These are phyloP conservation scores for Sapajus apella DNA, from an alignment of 2,113 vertebrate genomes.

Conservation along the genomic window DNA sequence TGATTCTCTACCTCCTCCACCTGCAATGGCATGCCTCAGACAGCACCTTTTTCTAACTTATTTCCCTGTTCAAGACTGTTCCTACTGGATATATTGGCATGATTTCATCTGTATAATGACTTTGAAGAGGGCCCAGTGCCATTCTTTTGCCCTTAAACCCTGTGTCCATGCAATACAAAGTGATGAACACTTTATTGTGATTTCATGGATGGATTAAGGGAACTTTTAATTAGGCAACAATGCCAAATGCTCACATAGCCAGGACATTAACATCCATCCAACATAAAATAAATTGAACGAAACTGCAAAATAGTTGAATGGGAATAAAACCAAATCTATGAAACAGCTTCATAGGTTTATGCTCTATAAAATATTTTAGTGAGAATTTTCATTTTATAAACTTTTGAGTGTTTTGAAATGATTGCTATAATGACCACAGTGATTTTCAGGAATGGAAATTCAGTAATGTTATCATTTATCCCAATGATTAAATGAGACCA, in stretches of 20 bases:
- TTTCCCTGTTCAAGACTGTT: neutral
- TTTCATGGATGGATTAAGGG: neutral
- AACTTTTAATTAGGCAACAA: neutral
- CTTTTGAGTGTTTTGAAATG: neutral
- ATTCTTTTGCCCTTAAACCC: neutral
- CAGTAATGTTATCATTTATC: neutral
- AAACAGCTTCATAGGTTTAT: neutral
- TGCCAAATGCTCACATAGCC: neutral
- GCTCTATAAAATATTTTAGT: neutral
- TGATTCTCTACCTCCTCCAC: rapidly evolving
- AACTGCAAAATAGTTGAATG: neutral
- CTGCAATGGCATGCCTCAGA: neutral
- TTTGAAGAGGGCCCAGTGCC: neutral
- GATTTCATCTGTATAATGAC: neutral
- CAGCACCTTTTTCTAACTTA: neutral
- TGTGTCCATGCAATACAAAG: neutral
- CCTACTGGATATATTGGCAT: neutral
- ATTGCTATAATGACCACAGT: neutral
- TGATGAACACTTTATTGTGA: neutral
- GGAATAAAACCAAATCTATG: neutral
- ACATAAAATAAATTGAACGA: neutral
- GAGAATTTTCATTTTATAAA: neutral
- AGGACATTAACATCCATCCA: neutral
- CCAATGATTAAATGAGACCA: neutral
- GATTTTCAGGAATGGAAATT: neutral